Conservation (phyloP, 2,113 vertebrate genomes). For the Axis porcinus region DNA sequence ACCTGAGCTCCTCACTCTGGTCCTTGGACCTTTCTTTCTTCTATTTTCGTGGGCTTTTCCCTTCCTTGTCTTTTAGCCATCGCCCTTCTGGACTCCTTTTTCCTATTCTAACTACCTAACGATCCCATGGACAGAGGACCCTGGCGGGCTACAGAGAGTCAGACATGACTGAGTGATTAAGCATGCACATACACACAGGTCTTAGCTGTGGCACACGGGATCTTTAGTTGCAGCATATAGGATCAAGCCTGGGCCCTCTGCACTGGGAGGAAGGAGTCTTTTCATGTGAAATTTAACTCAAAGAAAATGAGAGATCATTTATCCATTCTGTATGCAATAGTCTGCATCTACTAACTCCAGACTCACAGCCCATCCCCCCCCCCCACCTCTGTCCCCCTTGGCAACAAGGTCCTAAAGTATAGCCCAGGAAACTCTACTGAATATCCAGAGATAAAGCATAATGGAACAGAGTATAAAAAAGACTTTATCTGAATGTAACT, state of each 20-base stretch:
- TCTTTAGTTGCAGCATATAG: background rate
- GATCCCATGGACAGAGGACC: background rate
- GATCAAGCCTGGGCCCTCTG: background rate
- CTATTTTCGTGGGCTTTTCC: background rate
- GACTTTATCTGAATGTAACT: background rate
- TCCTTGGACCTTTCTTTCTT: background rate
- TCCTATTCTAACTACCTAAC: background rate
- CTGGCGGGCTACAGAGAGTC: background rate
- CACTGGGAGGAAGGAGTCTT: background rate
- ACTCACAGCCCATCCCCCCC: background rate
- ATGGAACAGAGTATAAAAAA: background rate
- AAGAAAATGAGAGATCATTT: background rate
- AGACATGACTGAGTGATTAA: background rate
- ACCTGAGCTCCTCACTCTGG: background rate
- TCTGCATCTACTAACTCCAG: background rate
- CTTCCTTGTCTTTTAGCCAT: background rate
- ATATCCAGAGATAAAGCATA: background rate
- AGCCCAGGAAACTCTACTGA: background rate
- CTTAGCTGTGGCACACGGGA: background rate
- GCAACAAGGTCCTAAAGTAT: background rate
- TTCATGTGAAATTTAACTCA: background rate
- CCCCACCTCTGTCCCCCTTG: background rate
- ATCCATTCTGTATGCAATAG: background rate
- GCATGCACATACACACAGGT: accelerated
- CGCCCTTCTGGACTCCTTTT: background rate